Conservation (phyloP, 1,140 invertebrate species). For the Orussus abietinus region DNA sequence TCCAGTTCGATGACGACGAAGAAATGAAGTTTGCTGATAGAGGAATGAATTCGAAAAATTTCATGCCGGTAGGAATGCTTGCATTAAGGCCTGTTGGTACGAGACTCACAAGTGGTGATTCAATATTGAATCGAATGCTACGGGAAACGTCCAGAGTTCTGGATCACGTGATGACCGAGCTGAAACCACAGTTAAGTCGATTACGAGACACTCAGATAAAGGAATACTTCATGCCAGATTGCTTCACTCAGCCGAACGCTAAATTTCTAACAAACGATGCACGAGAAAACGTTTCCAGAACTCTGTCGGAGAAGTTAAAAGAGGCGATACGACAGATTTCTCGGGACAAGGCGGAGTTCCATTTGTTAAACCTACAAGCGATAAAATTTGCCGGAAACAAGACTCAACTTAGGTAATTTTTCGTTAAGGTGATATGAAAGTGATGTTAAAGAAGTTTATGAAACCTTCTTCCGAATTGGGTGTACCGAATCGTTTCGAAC, state of each 20-base stretch:
- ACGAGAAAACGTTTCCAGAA: conserved; percentile 41
- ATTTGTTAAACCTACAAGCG: conserved; percentile 48
- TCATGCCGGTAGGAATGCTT: conserved; percentile 51
- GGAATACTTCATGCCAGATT: conserved; percentile 43
- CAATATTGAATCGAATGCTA: conserved; percentile 38
- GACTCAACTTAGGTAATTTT: conserved; percentile 42
- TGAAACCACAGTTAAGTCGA: conserved; percentile 28
- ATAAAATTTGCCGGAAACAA: conserved; percentile 47
- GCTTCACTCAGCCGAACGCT: conserved; percentile 30
- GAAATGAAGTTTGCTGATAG: conserved; percentile 23
- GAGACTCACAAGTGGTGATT: conserved; percentile 36
- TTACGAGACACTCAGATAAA: conserved; percentile 39
- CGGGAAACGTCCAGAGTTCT: conserved; percentile 43
- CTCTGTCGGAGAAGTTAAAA: conserved; percentile 35
- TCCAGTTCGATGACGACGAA: conserved; percentile 39
- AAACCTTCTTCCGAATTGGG: too few species aligned
- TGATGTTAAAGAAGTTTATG: too few species aligned
- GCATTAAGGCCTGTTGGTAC: conserved; percentile 41
- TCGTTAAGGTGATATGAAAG: neutral
- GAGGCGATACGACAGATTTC: conserved; percentile 40
- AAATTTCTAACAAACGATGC: conserved; percentile 35
- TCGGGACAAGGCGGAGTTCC: conserved; percentile 46
- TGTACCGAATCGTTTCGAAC: too few species aligned
- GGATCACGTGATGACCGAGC: conserved; percentile 38
- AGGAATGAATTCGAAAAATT: conserved; percentile 44